Evolutionary conservation across 2,888 invertebrate species (phyloP), one percentile per base, ranked within the genome.

Genomic region (Archips crataeganus): DNA sequence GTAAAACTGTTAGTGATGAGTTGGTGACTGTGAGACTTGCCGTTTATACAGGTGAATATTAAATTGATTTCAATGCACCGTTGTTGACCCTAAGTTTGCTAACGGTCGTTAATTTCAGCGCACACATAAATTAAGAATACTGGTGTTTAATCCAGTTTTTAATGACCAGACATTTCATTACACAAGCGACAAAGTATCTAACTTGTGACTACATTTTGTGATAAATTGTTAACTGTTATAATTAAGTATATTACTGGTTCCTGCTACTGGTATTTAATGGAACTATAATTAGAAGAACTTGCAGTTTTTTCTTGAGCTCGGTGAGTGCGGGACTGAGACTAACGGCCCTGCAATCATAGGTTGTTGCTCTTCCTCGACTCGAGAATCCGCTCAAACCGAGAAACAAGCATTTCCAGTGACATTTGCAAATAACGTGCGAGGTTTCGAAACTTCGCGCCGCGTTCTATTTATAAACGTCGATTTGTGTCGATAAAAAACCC

Each of bases 311-410:
- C 82, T 79, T 81, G 81, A 87, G 88, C 82, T 87, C 87, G 84
- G 84, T 83, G 87, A 87, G 87, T 87, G 89, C 87, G 87, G 91
- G 91, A 86, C 90, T 94, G 87, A 91, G 91, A 86, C 90, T 94
- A 94, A 94, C 94, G 94, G 94, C 93, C 92, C 90, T 88, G 90
- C 92, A 94, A 94, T 94, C 94, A 94, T 93, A 94, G 94, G 94
- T 94, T 94, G 91, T 94, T 94, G 94, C 88, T 94, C 94, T 92
- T 92, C 91, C 91, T 90, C 90, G 81, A 80, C 81, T 82, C 80
- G 84, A 87, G 89, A 88, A 87, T 34, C 89, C 60, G 70, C 64
- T 89, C 87, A 89, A 89, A 85, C 78, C 79, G 82, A 81, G 81
- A 86, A 86, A 84, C 87, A 87, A 87, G 84, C 82, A 80, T 81